Evolutionary conservation across 2,888 invertebrate species (phyloP), one percentile per base, ranked within the genome.

Genomic region (Exephanes ischioxanthus): DNA sequence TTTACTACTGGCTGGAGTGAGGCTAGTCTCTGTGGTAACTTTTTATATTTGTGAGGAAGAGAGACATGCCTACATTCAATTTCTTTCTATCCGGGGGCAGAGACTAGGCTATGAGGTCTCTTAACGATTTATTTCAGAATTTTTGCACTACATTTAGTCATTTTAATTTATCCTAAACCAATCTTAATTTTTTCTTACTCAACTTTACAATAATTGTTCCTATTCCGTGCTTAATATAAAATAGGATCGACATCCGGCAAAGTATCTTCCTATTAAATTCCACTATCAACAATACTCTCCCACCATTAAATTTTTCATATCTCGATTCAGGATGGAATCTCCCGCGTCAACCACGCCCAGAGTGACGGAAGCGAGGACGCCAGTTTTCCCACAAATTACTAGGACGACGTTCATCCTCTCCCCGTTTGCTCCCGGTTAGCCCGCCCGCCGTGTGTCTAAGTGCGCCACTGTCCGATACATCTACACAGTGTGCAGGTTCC

Each of bases 381-480:
- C n/a, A 11, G 66, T 51, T 37, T 63, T 66, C 16, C 75, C 75
- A 76, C 75, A 76, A 76, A 76, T 76, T 66, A 76, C 66, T 76
- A 51, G 51, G 51, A 51, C 75, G 51, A 51, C 66, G 75, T 66
- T 33, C 45, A 16, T 45, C 14, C 22, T 6, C n/a, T 11, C 61
- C 30, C 19, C 7, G 61, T 75, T 45, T 76, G 33, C 75, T 37
- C 51, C 19, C 51, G 37, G 48, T 76, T 66, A 48, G 51, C 51
- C 66, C 41, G 30, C 45, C 41, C 19, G 19, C 16, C 61, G 61
- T 63, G 33, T 63, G 26, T 63, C 30, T 16, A 14, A 33, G 61
- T 63, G 14, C 19, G 48, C 58, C 19, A 11, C 75, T n/a, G 16
- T 16, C 48, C 30, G 48, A 63, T 75, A 63, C 63, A 63, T 26